These are phyloP conservation scores for Sinosuthora webbiana DNA, from an alignment of 2,113 vertebrate genomes.

Conservation along the genomic window DNA sequence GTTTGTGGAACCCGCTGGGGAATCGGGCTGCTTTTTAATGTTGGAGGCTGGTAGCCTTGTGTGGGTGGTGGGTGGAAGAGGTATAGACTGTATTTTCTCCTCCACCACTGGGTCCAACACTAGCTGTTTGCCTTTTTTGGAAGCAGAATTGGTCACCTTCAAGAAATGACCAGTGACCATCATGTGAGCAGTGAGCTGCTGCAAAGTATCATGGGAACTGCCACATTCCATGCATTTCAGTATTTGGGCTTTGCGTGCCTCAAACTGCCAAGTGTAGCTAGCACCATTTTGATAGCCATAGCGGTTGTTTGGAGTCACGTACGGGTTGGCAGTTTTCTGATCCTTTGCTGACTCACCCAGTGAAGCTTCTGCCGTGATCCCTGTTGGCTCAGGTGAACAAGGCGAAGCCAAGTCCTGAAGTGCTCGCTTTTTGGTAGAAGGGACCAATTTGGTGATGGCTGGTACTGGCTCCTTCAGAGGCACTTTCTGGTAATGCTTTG, in stretches of 20 bases:
- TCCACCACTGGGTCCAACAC: constrained; percentile 92
- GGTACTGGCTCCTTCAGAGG: constrained; percentile 99
- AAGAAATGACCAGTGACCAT: constrained; percentile 99
- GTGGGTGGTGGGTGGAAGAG: constrained; percentile 90
- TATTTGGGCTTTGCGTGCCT: constrained; percentile 97
- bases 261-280: constrained; percentile 99
- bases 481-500: constrained; percentile 99
- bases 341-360: constrained; percentile 87
- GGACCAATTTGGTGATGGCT: constrained; percentile 92
- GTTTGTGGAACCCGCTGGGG: constrained; percentile 72
- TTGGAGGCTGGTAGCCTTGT: constrained; percentile 85
- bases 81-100: constrained; percentile 97
- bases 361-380: constrained; percentile 76
- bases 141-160: constrained; percentile 97
- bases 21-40: constrained; percentile 85
- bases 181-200: constrained; percentile 98
- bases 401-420: constrained; percentile 91
- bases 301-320: constrained; percentile 97
- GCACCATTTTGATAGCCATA: constrained; percentile 99
- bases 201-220: constrained; percentile 96
- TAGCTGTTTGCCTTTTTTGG: constrained; percentile 97
- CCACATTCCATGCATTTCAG: constrained; percentile 99
- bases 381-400: constrained; percentile 89
- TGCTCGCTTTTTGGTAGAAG: constrained; percentile 92
- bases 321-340: constrained; percentile 91